These are phyloP conservation scores for Mamestra configurata DNA, from an alignment of 1,140 invertebrate genomes.

Conservation along the genomic window DNA sequence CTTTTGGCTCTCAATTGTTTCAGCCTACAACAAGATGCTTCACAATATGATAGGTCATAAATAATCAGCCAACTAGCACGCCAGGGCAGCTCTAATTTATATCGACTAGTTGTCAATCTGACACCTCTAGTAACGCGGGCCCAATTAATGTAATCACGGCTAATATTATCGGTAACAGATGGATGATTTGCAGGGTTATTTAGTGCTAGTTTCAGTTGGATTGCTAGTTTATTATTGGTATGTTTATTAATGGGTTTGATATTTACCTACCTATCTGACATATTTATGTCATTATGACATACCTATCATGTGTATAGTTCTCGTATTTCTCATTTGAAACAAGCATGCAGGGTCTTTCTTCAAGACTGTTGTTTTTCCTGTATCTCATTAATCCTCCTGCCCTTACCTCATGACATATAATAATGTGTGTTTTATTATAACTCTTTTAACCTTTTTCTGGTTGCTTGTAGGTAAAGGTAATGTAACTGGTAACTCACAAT, in stretches of 20 bases:
- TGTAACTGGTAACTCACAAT: too few relatives aligned
- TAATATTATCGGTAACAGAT: slow-evolving; percentile 27
- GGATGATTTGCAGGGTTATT: slow-evolving; percentile 6
- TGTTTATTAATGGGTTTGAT: background rate
- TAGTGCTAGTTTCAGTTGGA: slow-evolving; percentile 2
- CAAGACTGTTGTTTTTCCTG: too few relatives aligned
- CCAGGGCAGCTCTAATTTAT: slow-evolving; percentile 17
- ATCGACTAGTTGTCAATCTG: slow-evolving; percentile 32
- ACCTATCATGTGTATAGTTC: too few relatives aligned
- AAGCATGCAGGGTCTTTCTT: too few relatives aligned
- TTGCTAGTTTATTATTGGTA: background rate
- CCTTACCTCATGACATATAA: too few relatives aligned
- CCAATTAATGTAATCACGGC: slow-evolving; percentile 33
- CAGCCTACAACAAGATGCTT: slow-evolving; percentile 9
- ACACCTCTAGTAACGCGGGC: slow-evolving; percentile 19
- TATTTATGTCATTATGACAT: background rate
- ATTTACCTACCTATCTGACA: background rate
- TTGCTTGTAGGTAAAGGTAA: too few relatives aligned
- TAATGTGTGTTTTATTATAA: too few relatives aligned
- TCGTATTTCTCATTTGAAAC: too few relatives aligned
- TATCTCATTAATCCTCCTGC: too few relatives aligned
- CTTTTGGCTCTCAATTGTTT: slow-evolving; percentile 33
- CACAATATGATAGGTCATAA: slow-evolving; percentile 26
- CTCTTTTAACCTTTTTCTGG: too few relatives aligned
- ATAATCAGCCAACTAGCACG: slow-evolving; percentile 32